phyloP scores from a whole-genome alignment of 2,113 vertebrate genomes.

The Malurus elegans region DNA sequence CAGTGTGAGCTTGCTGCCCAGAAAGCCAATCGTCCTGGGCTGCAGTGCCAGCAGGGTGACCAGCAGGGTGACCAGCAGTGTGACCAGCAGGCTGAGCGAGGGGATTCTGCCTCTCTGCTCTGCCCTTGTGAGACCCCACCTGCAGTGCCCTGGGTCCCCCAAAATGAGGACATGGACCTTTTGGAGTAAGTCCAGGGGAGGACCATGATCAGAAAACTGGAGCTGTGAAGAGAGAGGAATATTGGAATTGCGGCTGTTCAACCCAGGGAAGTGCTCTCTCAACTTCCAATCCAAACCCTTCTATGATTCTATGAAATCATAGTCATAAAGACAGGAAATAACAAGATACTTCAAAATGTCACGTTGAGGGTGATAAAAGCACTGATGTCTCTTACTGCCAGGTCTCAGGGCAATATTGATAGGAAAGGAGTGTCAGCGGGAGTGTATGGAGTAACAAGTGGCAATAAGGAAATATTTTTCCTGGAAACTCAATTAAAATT shows the following conservation, averaged over 20 bases:
- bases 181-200: neutral
- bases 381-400: neutral
- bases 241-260: neutral
- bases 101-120: neutral
- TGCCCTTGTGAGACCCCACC: neutral
- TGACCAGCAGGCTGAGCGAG: neutral
- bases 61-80: neutral
- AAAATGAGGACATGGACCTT: neutral
- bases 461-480: slow-evolving; percentile 56
- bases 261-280: too few species aligned
- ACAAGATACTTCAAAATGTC: slow-evolving; percentile 11
- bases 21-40: neutral
- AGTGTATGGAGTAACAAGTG: neutral
- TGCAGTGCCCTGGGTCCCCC: neutral
- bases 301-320: neutral
- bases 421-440: slow-evolving; percentile 29
- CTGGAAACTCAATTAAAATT: slow-evolving; percentile 45
- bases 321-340: slow-evolving; percentile 24
- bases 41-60: neutral
- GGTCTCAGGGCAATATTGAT: slow-evolving; percentile 25
- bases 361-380: neutral
- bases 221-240: neutral
- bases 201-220: neutral
- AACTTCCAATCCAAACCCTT: neutral
- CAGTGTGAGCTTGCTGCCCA: neutral